Base-by-base conservation (phyloP, 2,888 invertebrate species). In the Hyposoter dolosus region DNA sequence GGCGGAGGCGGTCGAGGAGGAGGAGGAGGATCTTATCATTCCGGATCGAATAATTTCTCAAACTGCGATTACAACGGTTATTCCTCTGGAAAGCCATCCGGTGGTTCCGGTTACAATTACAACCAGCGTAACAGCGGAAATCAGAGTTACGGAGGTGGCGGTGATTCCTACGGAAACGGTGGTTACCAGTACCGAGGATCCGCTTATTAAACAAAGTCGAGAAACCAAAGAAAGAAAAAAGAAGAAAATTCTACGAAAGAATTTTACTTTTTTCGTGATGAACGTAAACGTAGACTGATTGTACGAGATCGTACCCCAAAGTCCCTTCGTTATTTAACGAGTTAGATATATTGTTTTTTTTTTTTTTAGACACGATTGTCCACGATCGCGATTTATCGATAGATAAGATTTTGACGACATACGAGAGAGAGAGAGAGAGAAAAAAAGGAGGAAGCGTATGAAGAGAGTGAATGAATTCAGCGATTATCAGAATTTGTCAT, bases 171-270 rank as follows among this genome's bases (percentile, higher is more conserved):
- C 82, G 91, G 90, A 72, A 89, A 74, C 80, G 91, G 90, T 78
- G 88, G 86, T 88, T 92, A 92, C 88, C 90, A 91, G 63, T 92
- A 92, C 77, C 90, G 91, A 77, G 89, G 90, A 53, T 88, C 90
- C 56, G 90, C 90, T 50, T 92, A 92, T 83, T 92, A 89, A 85
- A 86, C 53, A 35, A 35, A 40, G 47, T 9, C 7, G 50, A 66
- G 19, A 79, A 69, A 40, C 43, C 19, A 45, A 74, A 50, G 50
- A 71, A 71, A 68, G 45, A 45, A 79, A 76, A 40, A 15, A 69
- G 47, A 56, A 69, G 80, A 40, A 40, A 72, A 53, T 53, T 50
- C 17, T 69, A 28, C 72, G 35, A 53, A 86, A 77, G 45, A 83
- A 65, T 35, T 72, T 65, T 74, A 84, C 53, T 47, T 76, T 75